These are phyloP conservation scores for Meghimatium bilineatum DNA, from an alignment of 2,888 invertebrate genomes.

Conservation along the genomic window DNA sequence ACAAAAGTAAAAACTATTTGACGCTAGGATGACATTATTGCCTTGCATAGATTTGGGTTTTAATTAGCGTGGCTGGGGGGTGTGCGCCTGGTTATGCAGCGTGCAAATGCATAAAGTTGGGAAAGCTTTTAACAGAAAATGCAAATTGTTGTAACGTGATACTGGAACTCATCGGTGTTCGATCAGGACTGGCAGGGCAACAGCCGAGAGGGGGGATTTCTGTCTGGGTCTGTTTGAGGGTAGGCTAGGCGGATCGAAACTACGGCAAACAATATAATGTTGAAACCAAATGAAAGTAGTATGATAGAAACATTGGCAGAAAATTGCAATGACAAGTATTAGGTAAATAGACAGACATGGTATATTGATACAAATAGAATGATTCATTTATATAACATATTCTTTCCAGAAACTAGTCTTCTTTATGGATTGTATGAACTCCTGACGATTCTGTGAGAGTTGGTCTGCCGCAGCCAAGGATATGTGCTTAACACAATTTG, in stretches of 20 bases:
- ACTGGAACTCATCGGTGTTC: slow-evolving; percentile 27
- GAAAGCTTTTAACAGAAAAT: slow-evolving; percentile 33
- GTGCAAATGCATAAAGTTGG: slow-evolving; percentile 39
- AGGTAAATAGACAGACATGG: too few species aligned
- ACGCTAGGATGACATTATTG: slow-evolving; percentile 19
- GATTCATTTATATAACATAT: too few species aligned
- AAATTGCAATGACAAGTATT: too few species aligned
- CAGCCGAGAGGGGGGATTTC: slow-evolving; percentile 2
- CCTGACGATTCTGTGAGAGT: too few species aligned
- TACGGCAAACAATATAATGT: background rate
- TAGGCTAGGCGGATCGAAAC: background rate
- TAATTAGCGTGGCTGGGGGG: slow-evolving; percentile 6
- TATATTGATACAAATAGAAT: too few species aligned
- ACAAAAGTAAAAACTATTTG: background rate
- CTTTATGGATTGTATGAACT: too few species aligned
- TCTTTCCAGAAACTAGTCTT: too few species aligned
- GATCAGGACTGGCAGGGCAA: background rate
- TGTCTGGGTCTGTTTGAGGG: background rate
- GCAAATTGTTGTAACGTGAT: slow-evolving; percentile 41
- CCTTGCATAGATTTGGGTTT: slow-evolving; percentile 35
- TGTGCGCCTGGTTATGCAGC: background rate
- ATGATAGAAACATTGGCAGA: background rate
- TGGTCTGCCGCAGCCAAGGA: too few species aligned
- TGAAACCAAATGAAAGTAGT: background rate
- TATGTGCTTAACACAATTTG: too few species aligned